Evolutionary conservation across 2,113 vertebrate species (phyloP), one percentile per base, ranked within the genome.

Genomic region (Caracal caracal): DNA sequence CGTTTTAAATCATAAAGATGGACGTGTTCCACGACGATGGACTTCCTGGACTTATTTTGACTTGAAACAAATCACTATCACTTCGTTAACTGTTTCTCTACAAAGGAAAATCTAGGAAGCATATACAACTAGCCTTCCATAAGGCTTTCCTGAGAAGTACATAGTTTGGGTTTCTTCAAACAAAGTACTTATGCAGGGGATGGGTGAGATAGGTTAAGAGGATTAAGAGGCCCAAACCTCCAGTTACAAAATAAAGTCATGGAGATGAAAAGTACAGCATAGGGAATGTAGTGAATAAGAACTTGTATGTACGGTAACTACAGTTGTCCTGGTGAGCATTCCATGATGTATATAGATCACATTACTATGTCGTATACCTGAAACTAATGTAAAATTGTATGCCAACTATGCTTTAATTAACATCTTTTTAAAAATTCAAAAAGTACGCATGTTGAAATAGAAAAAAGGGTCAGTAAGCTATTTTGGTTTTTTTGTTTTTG

Each of bases 151-250:
- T 37, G 16, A 78, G 71, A 85, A 87, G 30, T 75, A 71, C 2
- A 6, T 66, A 94, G n/a, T 70, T 13, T 70, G 68, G 59, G 24
- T 75, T 97, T 95, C 85, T 81, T 90, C 30, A 59, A 35, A 37
- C 13, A 78, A 47, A 49, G 19, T 37, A 30, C 19, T 7, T 12
- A 10, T 63, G 10, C 26, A 76, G 35, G 73, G 40, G 73, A 17
- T 47, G 26, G 73, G 28, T 2, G 7, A 76, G 28, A 43, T 47
- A 30, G 40, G 40, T 47, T 13, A 76, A 76, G 40, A 76, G 43
- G 43, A 47, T 76, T 30, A 76, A 76, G 73, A 76, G 40, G 73
- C 28, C 40, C 40, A 17, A 30, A 76, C 15, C 47, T 47, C 24
- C 40, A 76, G 40, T 47, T 76, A 47, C 15, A 63, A 30, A 63